These are phyloP conservation scores for Ophraella communa DNA, from an alignment of 2,888 invertebrate species.

Conservation along the genomic window DNA sequence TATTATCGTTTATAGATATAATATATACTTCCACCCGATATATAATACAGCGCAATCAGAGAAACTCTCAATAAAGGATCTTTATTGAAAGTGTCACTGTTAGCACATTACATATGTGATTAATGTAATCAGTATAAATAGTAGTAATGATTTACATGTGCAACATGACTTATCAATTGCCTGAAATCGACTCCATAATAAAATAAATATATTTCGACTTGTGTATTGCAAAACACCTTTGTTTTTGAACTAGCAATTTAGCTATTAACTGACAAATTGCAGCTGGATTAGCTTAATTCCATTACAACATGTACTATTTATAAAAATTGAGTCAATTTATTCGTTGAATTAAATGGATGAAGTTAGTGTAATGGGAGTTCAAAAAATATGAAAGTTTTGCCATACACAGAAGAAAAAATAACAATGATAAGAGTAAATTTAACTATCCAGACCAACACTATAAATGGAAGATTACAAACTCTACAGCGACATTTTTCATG, in stretches of 20 bases:
- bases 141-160: slow-evolving; percentile 62
- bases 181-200: slow-evolving; percentile 51
- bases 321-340: neutral
- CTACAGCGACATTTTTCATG: neutral
- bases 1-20: slow-evolving; percentile 42
- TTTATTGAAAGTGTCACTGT: slow-evolving; percentile 5
- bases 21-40: slow-evolving; percentile 60
- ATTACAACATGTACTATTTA: no score
- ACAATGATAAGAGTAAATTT: slow-evolving; percentile 18
- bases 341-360: no score
- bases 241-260: neutral
- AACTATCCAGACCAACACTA: slow-evolving; percentile 12
- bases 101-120: slow-evolving; percentile 60
- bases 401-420: slow-evolving; percentile 40
- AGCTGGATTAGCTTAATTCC: no score
- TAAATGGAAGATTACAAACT: slow-evolving; percentile 5
- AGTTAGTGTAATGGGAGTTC: neutral
- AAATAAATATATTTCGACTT: slow-evolving; percentile 39
- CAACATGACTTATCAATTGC: slow-evolving; percentile 61
- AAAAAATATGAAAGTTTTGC: neutral
- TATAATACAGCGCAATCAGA: slow-evolving; percentile 24
- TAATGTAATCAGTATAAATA: slow-evolving; percentile 64
- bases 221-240: neutral
- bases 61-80: slow-evolving; percentile 12
- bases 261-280: no score